Evolutionary conservation across 2,888 invertebrate species (phyloP).

Genomic region (Xylocampa areola): DNA sequence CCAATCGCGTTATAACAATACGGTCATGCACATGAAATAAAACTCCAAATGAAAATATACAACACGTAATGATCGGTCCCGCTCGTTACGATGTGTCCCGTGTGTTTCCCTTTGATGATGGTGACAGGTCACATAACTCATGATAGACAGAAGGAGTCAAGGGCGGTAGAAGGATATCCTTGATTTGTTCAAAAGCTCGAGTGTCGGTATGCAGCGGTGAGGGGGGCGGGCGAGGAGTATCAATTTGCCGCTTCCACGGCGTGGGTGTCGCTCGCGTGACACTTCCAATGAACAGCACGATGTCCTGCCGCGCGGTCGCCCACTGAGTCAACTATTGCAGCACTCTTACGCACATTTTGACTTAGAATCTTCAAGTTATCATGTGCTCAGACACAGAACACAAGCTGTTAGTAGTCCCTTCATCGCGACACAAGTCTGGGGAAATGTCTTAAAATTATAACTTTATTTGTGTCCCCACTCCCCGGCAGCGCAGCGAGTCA

Average conservation of each 20-base stretch:
- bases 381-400: too few species aligned
- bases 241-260: constrained; percentile 57
- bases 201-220: constrained; percentile 36
- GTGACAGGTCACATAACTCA: constrained; percentile 6
- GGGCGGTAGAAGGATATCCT: constrained; percentile 57
- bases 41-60: constrained; percentile 19
- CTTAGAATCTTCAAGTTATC: not conserved
- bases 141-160: constrained; percentile 14
- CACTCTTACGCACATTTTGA: not conserved
- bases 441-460: too few species aligned
- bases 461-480: not conserved
- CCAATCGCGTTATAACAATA: constrained; percentile 42
- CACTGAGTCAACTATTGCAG: constrained; percentile 2
- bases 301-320: constrained; percentile 3
- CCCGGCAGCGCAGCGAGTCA: not conserved
- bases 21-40: constrained; percentile 5
- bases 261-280: constrained; percentile 53
- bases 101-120: constrained; percentile 2
- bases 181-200: constrained; percentile 51
- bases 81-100: not conserved
- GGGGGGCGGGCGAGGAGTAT: constrained; percentile 20
- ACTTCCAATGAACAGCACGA: constrained; percentile 12
- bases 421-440: too few species aligned
- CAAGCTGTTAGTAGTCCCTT: too few species aligned
- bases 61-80: not conserved